Base-by-base conservation (phyloP, 2,797 vertebrate species). In the Hapalemur alaotrensis region DNA sequence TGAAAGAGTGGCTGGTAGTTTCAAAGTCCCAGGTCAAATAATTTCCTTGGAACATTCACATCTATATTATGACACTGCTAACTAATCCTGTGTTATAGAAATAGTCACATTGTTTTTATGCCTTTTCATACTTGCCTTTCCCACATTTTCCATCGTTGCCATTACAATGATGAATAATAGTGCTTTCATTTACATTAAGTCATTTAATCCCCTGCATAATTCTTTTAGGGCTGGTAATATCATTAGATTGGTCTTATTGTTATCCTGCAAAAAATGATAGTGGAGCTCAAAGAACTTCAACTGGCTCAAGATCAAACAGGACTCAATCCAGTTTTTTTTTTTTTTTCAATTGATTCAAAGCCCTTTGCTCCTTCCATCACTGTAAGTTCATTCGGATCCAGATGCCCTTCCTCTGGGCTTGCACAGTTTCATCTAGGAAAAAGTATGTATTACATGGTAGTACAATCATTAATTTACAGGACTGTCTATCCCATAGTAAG, bases 141-240 rank as follows among this genome's bases (percentile, higher is more conserved):
- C 79, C 30, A 20, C 57, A 18, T 88, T 78, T 92, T 79, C 88
- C 32, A 79, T 72, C 5, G 65, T 95, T 85, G 73, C 5, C 38
- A 41, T 91, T 83, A 86, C 81, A 70, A 17, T 84, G 73, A 67
- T 79, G 59, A 92, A 65, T 76, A 93, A 79, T 61, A 50, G 52
- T 82, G 52, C 25, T 83, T 95, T 93, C 20, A 41, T 83, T 95
- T 82, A 85, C 38, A 65, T 75, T 73, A 88, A 75, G 69, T 85
- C 54, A 59, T 65, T 96, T 89, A 81, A 88, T 95, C 54, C 46
- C 82, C n/a, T 48, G 20, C n/a, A 22, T n/a, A 82, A 25, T 38
- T 38, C 57, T 92, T 70, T 89, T 43, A 89, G 72, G 52, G 8
- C 38, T 88, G 50, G 41, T 80, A 46, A n/a, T 63, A 50, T 43